These are phyloP conservation scores for Nemotelus nigrinus DNA, from an alignment of 2,888 invertebrate genomes.

Conservation along the genomic window DNA sequence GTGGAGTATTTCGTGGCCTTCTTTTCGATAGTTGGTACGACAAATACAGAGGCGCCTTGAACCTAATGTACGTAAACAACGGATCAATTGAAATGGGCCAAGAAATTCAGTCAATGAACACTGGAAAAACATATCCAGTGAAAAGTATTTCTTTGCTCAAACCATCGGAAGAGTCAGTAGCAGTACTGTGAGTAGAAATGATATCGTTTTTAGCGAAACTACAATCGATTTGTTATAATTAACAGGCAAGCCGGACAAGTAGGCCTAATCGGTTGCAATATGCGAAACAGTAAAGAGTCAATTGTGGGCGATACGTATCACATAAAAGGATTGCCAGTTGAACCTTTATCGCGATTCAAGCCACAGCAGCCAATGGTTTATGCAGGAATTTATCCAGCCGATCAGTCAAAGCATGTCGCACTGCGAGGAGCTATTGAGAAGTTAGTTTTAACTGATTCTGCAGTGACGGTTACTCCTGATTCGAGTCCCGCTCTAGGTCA, in stretches of 20 bases:
- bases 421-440: conserved; percentile 88
- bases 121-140: conserved; percentile 80
- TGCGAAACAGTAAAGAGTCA: conserved; percentile 78
- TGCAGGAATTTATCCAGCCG: conserved; percentile 87
- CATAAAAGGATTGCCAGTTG: conserved; percentile 66
- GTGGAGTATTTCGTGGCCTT: conserved; percentile 78
- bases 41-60: conserved; percentile 82
- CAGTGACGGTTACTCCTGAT: conserved; percentile 83
- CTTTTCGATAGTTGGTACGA: conserved; percentile 96
- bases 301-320: conserved; percentile 81
- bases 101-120: conserved; percentile 76
- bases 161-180: conserved; percentile 76
- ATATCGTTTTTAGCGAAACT: not conserved
- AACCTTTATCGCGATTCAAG: conserved; percentile 71
- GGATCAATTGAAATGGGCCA: conserved; percentile 80
- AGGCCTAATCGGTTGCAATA: conserved; percentile 85
- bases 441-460: conserved; percentile 92
- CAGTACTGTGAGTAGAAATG: conserved; percentile 69
- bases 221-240: not conserved
- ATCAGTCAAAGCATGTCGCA: conserved; percentile 82
- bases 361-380: conserved; percentile 83
- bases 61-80: conserved; percentile 80
- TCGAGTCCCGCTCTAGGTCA: conserved; percentile 87
- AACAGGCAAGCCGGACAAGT: conserved; percentile 84
- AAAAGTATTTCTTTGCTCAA: conserved; percentile 81